Percentiles rank a stretch among this genome's conserved stretches.
Evolutionary conservation across 2,113 vertebrate species (phyloP).

Genomic region (Dicaeum eximium): DNA sequence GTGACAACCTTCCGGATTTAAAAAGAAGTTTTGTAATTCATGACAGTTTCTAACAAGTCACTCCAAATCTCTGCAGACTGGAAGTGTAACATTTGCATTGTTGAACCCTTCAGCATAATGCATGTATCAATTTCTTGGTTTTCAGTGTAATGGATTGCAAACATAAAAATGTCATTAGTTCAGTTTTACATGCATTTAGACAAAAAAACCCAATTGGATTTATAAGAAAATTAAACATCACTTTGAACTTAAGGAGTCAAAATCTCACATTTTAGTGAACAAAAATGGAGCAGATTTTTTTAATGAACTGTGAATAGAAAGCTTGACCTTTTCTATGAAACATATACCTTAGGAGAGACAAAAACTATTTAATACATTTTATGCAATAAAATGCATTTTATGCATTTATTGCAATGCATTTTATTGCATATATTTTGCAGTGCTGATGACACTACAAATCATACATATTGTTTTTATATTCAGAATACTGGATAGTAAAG

Average conservation of each 20-base stretch:
- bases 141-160: background rate
- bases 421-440: background rate
- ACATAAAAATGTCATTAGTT: background rate
- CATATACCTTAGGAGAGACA: background rate
- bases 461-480: background rate
- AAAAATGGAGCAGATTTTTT: background rate
- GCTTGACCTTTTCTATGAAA: background rate
- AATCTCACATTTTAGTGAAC: background rate
- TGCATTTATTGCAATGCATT: no score
- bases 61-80: background rate
- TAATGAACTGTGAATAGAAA: background rate
- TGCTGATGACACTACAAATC: background rate
- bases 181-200: background rate
- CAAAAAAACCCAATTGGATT: background rate
- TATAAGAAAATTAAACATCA: background rate
- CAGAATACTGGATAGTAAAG: background rate
- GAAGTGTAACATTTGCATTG: background rate
- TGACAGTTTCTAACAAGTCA: background rate
- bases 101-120: background rate
- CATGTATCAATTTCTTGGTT: background rate
- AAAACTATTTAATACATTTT: background rate
- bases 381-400: no score
- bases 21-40: background rate
- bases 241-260: background rate
- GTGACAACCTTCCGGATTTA: background rate